These are phyloP conservation scores for Pantherophis alleghaniensis DNA, from an alignment of 2,797 vertebrate species.

Conservation along the genomic window DNA sequence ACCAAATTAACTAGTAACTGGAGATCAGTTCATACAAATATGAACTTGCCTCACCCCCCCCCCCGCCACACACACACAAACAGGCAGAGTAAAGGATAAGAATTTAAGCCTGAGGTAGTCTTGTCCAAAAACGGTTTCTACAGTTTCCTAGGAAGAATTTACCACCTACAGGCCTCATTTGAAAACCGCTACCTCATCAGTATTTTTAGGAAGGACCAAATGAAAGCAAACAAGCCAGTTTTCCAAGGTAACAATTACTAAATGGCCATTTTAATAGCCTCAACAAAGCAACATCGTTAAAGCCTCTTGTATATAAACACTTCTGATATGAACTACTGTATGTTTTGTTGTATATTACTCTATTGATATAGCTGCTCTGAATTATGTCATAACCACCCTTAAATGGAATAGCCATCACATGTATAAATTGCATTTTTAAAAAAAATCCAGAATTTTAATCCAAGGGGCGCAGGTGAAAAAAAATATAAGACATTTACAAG, in stretches of 20 bases:
- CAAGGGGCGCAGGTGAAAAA: background rate
- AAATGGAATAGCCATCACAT: background rate
- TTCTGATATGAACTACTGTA: background rate
- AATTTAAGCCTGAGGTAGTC: background rate
- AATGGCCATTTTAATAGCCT: background rate
- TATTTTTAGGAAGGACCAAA: background rate
- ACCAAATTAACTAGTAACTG: background rate
- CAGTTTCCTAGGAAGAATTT: background rate
- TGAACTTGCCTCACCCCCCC: background rate
- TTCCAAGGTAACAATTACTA: background rate
- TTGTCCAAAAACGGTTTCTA: background rate
- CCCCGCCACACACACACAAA: background rate
- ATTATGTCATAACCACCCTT: background rate
- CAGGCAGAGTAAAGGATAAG: background rate
- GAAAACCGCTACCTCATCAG: background rate
- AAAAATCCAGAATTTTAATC: background rate
- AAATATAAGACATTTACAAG: background rate
- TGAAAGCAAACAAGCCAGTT: background rate
- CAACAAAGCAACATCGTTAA: background rate
- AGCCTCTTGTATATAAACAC: background rate
- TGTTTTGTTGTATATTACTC: background rate
- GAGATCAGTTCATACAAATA: background rate
- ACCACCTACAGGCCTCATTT: background rate
- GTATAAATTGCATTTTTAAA: background rate
- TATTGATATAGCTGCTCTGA: background rate